phyloP scores from a whole-genome alignment of 1,140 invertebrate species.

The Brachionus manjavacas region DNA sequence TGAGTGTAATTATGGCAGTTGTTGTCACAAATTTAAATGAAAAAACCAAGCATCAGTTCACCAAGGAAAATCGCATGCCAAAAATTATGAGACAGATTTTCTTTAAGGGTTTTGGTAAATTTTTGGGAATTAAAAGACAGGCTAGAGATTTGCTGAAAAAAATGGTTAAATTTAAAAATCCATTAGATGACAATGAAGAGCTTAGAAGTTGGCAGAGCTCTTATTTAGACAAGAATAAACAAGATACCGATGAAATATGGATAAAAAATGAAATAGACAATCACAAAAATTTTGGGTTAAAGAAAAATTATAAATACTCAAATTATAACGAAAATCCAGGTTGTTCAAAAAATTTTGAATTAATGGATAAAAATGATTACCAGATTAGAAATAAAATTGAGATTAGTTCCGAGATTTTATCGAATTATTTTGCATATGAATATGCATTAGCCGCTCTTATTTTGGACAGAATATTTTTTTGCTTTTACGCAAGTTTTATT shows the following conservation, averaged over 20 bases:
- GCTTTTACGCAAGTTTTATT: not conserved
- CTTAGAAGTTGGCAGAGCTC: not conserved
- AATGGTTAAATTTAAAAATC: not conserved
- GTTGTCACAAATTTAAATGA: conserved; percentile 54
- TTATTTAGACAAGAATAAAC: not conserved
- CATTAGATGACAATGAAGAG: not conserved
- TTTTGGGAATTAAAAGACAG: conserved; percentile 50
- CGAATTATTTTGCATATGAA: conserved; percentile 8
- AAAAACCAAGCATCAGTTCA: conserved; percentile 50
- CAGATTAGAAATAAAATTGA: not conserved
- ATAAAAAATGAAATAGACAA: not conserved
- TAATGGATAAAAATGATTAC: not conserved
- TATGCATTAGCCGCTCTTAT: not conserved
- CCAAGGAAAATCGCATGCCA: conserved; percentile 48
- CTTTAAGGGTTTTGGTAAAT: conserved; percentile 47
- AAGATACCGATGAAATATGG: not conserved
- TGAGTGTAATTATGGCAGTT: conserved; percentile 56
- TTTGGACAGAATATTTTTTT: conserved; percentile 36
- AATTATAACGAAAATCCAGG: not conserved
- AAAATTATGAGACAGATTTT: conserved; percentile 48
- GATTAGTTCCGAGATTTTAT: not conserved
- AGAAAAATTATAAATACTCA: not conserved
- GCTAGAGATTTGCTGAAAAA: conserved; percentile 45
- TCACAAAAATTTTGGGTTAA: not conserved
- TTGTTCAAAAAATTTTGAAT: not conserved